These are phyloP conservation scores for Neodiprion fabricii DNA, from an alignment of 1,140 invertebrate genomes.

Conservation along the genomic window DNA sequence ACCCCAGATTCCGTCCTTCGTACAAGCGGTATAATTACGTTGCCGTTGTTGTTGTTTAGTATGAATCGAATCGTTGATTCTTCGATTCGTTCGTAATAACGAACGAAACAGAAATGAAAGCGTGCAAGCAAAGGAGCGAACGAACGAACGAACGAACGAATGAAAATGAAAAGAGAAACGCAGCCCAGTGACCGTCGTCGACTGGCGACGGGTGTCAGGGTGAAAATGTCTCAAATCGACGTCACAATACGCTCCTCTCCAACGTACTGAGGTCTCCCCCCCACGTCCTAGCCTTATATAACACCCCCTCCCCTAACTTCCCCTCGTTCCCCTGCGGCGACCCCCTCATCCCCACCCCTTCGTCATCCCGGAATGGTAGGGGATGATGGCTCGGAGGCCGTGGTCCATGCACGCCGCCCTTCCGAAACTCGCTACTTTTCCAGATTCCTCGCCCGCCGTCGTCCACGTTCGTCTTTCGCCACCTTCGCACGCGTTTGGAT, in stretches of 20 bases:
- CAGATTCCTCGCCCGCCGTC: no score
- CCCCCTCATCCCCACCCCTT: conserved; percentile 35
- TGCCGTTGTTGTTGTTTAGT: no score
- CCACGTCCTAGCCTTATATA: conserved; percentile 56
- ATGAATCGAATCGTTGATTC: background rate
- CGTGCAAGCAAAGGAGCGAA: background rate
- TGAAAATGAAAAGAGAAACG: background rate
- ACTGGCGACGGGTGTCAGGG: conserved; percentile 33
- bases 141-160: background rate
- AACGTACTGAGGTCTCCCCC: conserved; percentile 61
- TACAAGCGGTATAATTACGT: no score
- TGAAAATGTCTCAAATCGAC: conserved; percentile 43
- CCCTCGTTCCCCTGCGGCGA: conserved; percentile 43
- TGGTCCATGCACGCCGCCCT: background rate
- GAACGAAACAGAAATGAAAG: conserved; percentile 3
- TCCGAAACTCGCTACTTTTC: background rate
- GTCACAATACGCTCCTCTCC: conserved; percentile 56
- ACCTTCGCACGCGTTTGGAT: no score
- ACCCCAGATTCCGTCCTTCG: no score
- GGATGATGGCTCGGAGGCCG: conserved; percentile 35
- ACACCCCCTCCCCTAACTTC: conserved; percentile 56
- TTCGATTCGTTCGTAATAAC: background rate
- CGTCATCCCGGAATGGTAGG: conserved; percentile 20
- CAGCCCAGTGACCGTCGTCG: conserved; percentile 21
- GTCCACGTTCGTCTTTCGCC: no score